phyloP scores from a whole-genome alignment of 2,888 invertebrate genomes.

The Trimorus sp. region DNA sequence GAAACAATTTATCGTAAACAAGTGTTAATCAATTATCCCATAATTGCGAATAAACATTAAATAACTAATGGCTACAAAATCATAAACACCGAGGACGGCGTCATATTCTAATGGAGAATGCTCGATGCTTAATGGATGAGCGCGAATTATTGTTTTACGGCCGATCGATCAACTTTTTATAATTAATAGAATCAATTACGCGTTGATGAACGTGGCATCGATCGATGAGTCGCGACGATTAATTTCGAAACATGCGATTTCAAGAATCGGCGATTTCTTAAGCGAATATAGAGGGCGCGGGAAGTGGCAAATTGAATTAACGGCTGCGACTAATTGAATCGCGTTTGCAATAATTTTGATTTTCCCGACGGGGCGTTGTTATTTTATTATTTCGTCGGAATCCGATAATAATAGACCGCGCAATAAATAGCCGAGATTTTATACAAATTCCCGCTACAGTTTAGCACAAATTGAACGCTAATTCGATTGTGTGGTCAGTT shows the following conservation, averaged over 20 bases:
- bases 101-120: no score
- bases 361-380: neutral
- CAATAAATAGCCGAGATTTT: constrained; percentile 9
- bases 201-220: neutral
- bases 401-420: constrained; percentile 18
- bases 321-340: neutral
- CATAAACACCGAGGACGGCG: no score
- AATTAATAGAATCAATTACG: constrained; percentile 16
- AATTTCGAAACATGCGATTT: neutral
- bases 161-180: constrained; percentile 13
- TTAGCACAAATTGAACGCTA: constrained; percentile 19
- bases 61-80: no score
- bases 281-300: neutral
- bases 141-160: neutral
- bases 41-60: no score
- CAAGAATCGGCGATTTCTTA: constrained; percentile 1
- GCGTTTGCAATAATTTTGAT: constrained; percentile 7
- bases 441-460: constrained; percentile 11
- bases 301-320: neutral
- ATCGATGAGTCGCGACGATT: neutral
- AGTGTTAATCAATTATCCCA: no score
- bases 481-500: constrained; percentile 23
- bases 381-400: constrained; percentile 29
- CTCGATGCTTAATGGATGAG: neutral
- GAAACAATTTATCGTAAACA: no score